Percentiles rank a stretch among this genome's conserved stretches.
Evolutionary conservation across 2,797 vertebrate genomes (phyloP).

Genomic region (Morus bassanus): DNA sequence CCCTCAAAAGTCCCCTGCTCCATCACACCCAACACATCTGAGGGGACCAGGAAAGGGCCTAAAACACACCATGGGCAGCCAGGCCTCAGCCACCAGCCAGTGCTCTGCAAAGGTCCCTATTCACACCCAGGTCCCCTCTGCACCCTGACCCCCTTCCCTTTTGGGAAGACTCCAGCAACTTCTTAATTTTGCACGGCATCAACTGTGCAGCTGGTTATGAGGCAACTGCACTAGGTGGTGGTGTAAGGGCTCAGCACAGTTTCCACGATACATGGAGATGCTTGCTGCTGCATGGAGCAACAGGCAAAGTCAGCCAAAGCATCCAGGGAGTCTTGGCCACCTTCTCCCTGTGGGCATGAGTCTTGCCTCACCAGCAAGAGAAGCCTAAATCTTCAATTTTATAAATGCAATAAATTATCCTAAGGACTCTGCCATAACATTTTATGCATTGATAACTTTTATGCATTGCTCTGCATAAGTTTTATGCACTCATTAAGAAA

Average conservation of each 20-base stretch:
- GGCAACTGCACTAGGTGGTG: background rate
- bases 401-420: slow-evolving; percentile 32
- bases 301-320: background rate
- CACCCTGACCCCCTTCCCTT: accelerated
- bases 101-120: background rate
- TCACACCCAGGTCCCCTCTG: background rate
- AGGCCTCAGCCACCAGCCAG: background rate
- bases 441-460: slow-evolving; percentile 56
- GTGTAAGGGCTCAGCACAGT: background rate
- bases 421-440: background rate
- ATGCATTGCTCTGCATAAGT: slow-evolving; percentile 54
- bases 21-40: background rate
- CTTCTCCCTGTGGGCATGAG: background rate
- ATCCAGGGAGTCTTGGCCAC: background rate
- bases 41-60: background rate
- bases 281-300: background rate
- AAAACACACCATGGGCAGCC: accelerated
- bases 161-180: background rate
- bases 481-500: slow-evolving; percentile 61
- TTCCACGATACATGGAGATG: accelerated
- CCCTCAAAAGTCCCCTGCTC: background rate
- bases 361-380: background rate
- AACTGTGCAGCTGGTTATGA: background rate
- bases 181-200: background rate
- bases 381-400: slow-evolving; percentile 1